Percentiles rank a stretch among this genome's conserved stretches.
These are phyloP conservation scores for Leptinotarsa peninsularis DNA, from an alignment of 2,888 invertebrate species.

Conservation along the genomic window DNA sequence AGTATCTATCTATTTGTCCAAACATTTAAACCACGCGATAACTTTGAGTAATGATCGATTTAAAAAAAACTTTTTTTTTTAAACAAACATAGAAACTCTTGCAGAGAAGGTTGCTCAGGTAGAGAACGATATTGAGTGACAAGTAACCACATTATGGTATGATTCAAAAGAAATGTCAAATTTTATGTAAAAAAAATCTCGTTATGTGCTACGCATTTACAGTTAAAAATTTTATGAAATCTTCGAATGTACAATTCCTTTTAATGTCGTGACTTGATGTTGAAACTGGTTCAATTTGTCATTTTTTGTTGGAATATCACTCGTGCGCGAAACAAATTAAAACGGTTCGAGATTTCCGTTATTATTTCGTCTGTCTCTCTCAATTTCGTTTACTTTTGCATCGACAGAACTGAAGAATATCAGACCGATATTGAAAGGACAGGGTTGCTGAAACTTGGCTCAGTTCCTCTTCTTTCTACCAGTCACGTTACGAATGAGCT, in stretches of 20 bases:
- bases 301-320: neutral
- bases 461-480: neutral
- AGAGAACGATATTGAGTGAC: too few species aligned
- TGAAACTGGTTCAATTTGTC: neutral
- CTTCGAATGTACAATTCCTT: neutral
- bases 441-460: constrained; percentile 5
- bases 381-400: neutral
- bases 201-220: neutral
- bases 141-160: too few species aligned
- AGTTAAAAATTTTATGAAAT: neutral
- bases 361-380: neutral
- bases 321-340: neutral
- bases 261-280: neutral
- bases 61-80: too few species aligned
- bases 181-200: too few species aligned
- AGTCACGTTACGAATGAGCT: neutral
- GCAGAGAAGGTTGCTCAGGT: too few species aligned
- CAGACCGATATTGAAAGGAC: neutral
- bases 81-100: too few species aligned
- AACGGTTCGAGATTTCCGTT: constrained; percentile 9
- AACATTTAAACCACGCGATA: too few species aligned
- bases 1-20: neutral
- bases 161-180: too few species aligned
- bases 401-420: neutral
- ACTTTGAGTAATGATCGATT: too few species aligned